Evolutionary conservation across 2,113 vertebrate genomes (phyloP).

Genomic region (Lagenorhynchus albirostris): DNA sequence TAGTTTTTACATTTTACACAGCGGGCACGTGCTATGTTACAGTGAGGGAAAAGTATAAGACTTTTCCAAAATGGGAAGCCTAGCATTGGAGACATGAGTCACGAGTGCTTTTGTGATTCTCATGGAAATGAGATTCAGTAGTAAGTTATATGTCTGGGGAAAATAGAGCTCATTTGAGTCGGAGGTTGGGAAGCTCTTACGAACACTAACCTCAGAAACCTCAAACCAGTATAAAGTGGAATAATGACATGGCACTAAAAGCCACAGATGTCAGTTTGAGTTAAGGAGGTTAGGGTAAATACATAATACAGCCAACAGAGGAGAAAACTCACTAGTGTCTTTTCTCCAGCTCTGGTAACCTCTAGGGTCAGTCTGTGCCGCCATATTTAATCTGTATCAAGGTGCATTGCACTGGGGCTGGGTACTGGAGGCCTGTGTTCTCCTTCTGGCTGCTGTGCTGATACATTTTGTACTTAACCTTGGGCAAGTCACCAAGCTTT

Average conservation of each 20-base stretch:
- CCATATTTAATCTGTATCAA: background rate
- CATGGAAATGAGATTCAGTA: slow-evolving; percentile 39
- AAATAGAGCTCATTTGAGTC: slow-evolving; percentile 28
- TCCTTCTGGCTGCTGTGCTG: background rate
- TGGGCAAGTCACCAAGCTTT: background rate
- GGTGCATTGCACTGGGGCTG: background rate
- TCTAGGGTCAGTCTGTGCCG: background rate
- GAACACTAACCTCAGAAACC: slow-evolving; percentile 59
- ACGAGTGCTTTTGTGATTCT: slow-evolving; percentile 30
- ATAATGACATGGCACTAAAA: slow-evolving; percentile 26
- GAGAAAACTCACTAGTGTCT: background rate
- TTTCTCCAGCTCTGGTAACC: background rate
- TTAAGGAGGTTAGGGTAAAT: slow-evolving; percentile 28
- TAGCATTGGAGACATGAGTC: slow-evolving; percentile 21
- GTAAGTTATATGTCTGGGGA: slow-evolving; percentile 18
- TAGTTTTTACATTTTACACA: background rate
- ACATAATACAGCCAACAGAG: background rate
- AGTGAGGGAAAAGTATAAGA: background rate
- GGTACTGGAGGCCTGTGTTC: background rate
- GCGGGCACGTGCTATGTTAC: background rate
- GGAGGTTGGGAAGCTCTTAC: slow-evolving; percentile 45
- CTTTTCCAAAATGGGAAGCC: background rate
- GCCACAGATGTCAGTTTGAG: slow-evolving; percentile 55
- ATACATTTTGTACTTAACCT: background rate
- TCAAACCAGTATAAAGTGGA: slow-evolving; percentile 40